Evolutionary conservation across 1,140 invertebrate species (phyloP), one percentile per base, ranked within the genome.

Genomic region (Halyomorpha halys): DNA sequence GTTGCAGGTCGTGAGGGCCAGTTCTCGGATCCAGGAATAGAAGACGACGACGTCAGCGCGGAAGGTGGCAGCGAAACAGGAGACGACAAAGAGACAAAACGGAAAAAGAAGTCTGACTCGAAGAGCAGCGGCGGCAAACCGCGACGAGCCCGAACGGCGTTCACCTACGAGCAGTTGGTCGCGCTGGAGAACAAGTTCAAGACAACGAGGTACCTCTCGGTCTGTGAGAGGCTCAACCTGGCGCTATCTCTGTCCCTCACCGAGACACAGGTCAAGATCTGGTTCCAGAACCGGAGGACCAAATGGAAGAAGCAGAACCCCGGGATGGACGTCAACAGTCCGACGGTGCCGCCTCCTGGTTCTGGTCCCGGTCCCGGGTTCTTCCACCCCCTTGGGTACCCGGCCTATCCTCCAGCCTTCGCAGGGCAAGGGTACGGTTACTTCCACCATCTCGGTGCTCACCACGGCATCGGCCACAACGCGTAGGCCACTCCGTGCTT

Each of bases 301-400:
- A 99, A 99, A 75, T 98, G 96, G 96, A 99, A 99, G 81, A 98
- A 98, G 72, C 95, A 98, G 74, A 98, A 99, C 74, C 96, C 23
- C 0, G 96, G 96, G 0, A 86, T 97, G 81, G 96, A 98, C 74
- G 95, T 98, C 0, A 98, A 98, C 75, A 93, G 91, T 69, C 94
- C 94, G 0, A 96, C 94, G 0, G 88, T 89, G n/a, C 87, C 89
- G 0, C 77, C 78, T 3, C 75, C 77, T 0, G 78, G 78, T 61
- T 74, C 76, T 0, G 56, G 67, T 2, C 60, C 66, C 15, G 65
- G 68, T 13, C 67, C 70, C 2, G 70, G 70, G 60, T 71, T 70
- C 62, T 71, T 71, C 64, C 69, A 70, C 15, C 68, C 68, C n/a
- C 67, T 68, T 14, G 65, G 49, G 1, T 68, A 65, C 61, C 65